Base-by-base conservation (phyloP, 2,113 vertebrate species). In the Clinocottus analis region DNA sequence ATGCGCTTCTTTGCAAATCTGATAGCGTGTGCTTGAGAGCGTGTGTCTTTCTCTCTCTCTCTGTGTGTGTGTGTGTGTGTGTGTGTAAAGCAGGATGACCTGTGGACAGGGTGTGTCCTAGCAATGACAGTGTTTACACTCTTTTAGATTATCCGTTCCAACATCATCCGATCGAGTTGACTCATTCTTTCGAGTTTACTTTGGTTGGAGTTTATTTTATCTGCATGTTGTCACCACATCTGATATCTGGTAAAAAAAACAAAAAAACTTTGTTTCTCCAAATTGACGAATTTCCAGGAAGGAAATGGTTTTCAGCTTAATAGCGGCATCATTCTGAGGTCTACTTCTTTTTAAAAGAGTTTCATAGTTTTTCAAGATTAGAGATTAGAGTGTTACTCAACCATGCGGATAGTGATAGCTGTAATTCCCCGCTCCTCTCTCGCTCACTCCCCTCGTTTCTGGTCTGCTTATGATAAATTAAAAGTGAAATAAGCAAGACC, bases 1-100 rank as follows among this genome's bases (percentile, higher is more conserved):
- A 89, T 85, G 78, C 5, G 79, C 82, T 85, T 81, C 85, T 35
- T 67, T 83, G 60, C 37, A 77, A 87, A 85, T 82, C 59, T 81
- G 75, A 83, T 79, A 56, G 67, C 53, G 61, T 75, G 63, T 61
- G 63, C 2, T 13, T 37, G 41, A 2, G 31, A 49, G 76, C 55
- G 56, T 62, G 33, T 67, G 53, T 64, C 21, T 82, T 55, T 53
- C 25, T 65, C 49, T 60, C 6, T 55, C 68, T 23, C 35, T 61
- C 45, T 66, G 39, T 39, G 39, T 39, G 39, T 39, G 13, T 12
- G 39, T 39, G 39, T 33, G 33, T 33, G 33, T 33, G 33, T 33
- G 45, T 25, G 25, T 55, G 23, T 12, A n/a, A 10, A 55, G 25
- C 51, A 25, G 51, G 51, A 55, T 55, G 53, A 56, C 53, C 53